Evolutionary conservation across 2,888 invertebrate species (phyloP), one percentile per base, ranked within the genome.

Genomic region (Sesia bembeciformis): DNA sequence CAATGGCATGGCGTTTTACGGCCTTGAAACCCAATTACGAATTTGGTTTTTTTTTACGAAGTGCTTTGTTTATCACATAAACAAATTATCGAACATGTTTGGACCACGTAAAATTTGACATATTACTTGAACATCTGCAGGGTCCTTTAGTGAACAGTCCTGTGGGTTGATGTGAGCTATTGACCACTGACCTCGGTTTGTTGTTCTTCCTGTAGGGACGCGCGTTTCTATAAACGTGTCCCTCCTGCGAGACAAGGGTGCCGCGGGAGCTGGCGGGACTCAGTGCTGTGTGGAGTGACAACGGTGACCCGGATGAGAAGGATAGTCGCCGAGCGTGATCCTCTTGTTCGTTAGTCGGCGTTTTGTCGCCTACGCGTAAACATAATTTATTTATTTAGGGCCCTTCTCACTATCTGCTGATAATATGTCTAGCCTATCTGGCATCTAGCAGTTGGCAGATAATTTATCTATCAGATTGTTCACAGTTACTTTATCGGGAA

Each of bases 231-330:
- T 91, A 91, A 38, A 90, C 89, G 61, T 90, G 84, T 1, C 91
- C 91, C 49, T 84, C 91, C 53, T 82, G 78, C 2, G 91, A 91
- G 49, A 91, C 90, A 1, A 91, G 79, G 5, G 91, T 91, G 54
- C 90, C 90, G 52, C 90, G 85, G n/a, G 91, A 90, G 64, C 88
- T 86, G 52, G 89, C 83, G 3, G 84, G 81, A 52, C 81, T 79
- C 3, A 74, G 53, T 1, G 79, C 78, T 43, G 80, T 78, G 66
- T 74, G 80, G 39, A 75, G 74, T 2, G 81, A 88, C 58, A 55
- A 67, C 6, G 68, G 67, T 0, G 81, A 82, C 0, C 65, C 76
- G 0, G 70, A 61, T 39, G 56, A 66, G 4, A 57, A 61, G 3
- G 74, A 66, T 4, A 60, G 40, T 0, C 55, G 58, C 53, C 52